Conservation (phyloP, 2,113 vertebrate species). For the Lagopus leucura region DNA sequence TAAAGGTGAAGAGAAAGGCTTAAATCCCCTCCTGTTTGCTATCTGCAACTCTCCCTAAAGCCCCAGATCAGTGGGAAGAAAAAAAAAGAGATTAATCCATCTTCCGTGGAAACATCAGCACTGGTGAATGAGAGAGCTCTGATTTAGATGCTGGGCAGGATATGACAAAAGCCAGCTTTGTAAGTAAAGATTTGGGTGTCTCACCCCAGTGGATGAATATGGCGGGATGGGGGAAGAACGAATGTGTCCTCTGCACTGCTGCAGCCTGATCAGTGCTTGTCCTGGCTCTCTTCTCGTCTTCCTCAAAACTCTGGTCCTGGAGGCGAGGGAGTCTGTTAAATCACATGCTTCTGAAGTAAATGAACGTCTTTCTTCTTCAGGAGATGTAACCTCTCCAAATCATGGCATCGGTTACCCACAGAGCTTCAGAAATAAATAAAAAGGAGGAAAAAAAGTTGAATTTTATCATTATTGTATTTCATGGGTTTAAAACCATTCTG, state of each 20-base stretch:
- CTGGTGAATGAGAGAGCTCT: neutral
- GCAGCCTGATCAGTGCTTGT: neutral
- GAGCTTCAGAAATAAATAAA: neutral
- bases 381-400: neutral
- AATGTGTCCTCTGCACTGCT: neutral
- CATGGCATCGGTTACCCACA: neutral
- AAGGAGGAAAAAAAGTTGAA: neutral
- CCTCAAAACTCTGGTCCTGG: neutral
- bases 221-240: neutral
- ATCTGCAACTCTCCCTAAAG: slow-evolving; percentile 4
- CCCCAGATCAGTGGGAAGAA: slow-evolving; percentile 2
- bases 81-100: neutral
- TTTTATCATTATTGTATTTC: neutral
- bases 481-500: neutral
- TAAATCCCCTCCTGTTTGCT: slow-evolving; percentile 45
- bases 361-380: neutral
- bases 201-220: slow-evolving; percentile 31
- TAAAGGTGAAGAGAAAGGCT: slow-evolving; percentile 61
- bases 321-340: neutral
- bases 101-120: neutral
- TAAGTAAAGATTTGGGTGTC: slow-evolving; percentile 14
- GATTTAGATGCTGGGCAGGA: neutral
- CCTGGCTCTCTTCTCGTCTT: neutral
- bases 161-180: slow-evolving; percentile 18
- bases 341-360: slow-evolving; percentile 11